Evolutionary conservation across 2,797 vertebrate species (phyloP).

Genomic region (Chrysocyon brachyurus): DNA sequence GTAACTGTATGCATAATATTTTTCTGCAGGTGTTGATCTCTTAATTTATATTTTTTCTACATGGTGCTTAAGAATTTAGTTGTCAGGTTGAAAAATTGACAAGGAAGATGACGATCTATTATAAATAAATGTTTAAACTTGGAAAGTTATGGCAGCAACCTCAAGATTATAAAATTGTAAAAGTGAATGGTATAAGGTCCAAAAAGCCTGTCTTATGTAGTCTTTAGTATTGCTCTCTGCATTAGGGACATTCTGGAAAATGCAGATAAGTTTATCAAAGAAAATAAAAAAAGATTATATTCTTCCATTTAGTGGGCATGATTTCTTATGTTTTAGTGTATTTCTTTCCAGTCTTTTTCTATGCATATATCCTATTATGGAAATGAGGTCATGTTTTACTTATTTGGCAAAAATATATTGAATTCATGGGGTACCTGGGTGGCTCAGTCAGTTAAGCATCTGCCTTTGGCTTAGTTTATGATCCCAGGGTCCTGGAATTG

Average conservation of each 20-base stretch:
- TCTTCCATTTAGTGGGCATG: background rate
- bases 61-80: conserved; percentile 25
- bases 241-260: conserved; percentile 24
- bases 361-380: background rate
- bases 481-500: no score
- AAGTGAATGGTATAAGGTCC: background rate
- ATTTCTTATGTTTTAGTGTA: background rate
- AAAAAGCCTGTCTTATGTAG: background rate
- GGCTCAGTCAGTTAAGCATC: background rate
- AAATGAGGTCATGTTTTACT: background rate
- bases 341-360: background rate
- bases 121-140: conserved; percentile 48
- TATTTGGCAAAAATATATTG: background rate
- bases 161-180: conserved; percentile 46
- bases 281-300: background rate
- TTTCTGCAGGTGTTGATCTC: conserved; percentile 62
- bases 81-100: conserved; percentile 45
- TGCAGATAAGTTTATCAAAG: conserved; percentile 7
- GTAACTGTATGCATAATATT: conserved; percentile 58
- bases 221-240: background rate
- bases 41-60: conserved; percentile 69
- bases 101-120: conserved; percentile 52
- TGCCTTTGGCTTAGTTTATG: background rate
- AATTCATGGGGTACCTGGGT: background rate
- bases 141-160: background rate